Conservation (phyloP, 1,140 invertebrate genomes). For the Cotesia chilonis region DNA sequence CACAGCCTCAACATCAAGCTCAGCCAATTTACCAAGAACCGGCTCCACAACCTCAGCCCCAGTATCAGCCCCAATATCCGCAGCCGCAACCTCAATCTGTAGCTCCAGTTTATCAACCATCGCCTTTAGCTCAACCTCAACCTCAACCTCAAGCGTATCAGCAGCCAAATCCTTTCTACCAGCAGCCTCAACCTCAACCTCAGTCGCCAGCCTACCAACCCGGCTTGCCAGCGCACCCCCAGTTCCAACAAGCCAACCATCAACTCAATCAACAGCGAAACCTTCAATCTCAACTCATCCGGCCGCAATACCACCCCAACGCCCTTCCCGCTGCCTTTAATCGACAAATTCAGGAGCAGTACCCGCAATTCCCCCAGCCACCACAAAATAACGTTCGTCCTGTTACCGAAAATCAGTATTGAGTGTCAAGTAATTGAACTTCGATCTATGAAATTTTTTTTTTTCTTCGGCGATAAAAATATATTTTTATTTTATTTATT, state of each 20-base stretch:
- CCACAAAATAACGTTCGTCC: constrained; percentile 46
- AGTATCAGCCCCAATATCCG: constrained; percentile 31
- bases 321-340: constrained; percentile 14
- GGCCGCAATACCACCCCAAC: constrained; percentile 32
- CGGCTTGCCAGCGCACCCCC: background rate
- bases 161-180: constrained; percentile 3
- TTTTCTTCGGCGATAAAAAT: background rate
- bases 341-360: background rate
- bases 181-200: constrained; percentile 5
- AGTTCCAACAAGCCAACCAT: background rate
- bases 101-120: constrained; percentile 1
- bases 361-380: constrained; percentile 9
- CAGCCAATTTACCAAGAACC: too few relatives aligned
- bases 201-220: constrained; percentile 19
- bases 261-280: constrained; percentile 9
- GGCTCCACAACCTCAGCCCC: constrained; percentile 40
- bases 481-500: constrained; percentile 1
- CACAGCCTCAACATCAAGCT: constrained; percentile 16
- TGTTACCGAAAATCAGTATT: constrained; percentile 58
- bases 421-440: constrained; percentile 15
- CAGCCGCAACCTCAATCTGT: constrained; percentile 8
- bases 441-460: background rate
- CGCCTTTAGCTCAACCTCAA: constrained; percentile 4
- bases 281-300: constrained; percentile 27
- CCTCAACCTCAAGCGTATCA: constrained; percentile 29